A percentile compares a stretch with the other conserved stretches of the same genome.
Evolutionary conservation across 2,113 vertebrate genomes (phyloP).

Genomic region (Microtus oregoni): DNA sequence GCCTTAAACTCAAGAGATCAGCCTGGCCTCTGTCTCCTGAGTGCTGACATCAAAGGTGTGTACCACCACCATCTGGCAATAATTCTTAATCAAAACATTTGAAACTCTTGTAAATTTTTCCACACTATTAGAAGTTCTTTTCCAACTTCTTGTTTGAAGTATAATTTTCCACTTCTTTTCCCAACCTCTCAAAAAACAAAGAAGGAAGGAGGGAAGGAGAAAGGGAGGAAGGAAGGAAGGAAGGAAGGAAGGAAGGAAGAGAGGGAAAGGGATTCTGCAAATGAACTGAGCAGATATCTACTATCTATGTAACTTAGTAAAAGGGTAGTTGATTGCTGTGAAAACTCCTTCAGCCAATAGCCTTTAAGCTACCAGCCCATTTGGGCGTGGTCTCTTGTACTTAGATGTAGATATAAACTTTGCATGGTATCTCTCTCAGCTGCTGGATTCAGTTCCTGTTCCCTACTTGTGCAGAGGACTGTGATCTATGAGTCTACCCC

Average conservation of each 20-base stretch:
- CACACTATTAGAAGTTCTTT: constrained; percentile 92
- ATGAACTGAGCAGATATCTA: constrained; percentile 93
- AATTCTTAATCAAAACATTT: constrained; percentile 90
- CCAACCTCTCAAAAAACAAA: constrained; percentile 60
- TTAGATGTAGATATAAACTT: no score
- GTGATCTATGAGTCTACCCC: no score
- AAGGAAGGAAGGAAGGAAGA: no score
- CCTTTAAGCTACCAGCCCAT: no score
- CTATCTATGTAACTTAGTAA: constrained; percentile 98
- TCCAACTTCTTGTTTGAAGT: constrained; percentile 94
- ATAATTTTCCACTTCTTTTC: constrained; percentile 85
- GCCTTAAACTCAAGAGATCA: no score
- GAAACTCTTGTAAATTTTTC: constrained; percentile 90
- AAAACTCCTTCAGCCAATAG: no score
- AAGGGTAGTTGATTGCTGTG: constrained; percentile 86
- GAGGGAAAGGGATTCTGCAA: constrained; percentile 86
- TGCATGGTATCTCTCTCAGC: no score
- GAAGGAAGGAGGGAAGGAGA: background rate
- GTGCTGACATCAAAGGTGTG: no score
- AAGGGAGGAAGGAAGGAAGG: background rate
- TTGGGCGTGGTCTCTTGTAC: no score
- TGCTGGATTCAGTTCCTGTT: no score
- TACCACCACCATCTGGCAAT: background rate
- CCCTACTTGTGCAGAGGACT: no score
- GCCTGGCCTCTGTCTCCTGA: no score